phyloP scores from a whole-genome alignment of 1,140 invertebrate species.

The Anastrepha obliqua region DNA sequence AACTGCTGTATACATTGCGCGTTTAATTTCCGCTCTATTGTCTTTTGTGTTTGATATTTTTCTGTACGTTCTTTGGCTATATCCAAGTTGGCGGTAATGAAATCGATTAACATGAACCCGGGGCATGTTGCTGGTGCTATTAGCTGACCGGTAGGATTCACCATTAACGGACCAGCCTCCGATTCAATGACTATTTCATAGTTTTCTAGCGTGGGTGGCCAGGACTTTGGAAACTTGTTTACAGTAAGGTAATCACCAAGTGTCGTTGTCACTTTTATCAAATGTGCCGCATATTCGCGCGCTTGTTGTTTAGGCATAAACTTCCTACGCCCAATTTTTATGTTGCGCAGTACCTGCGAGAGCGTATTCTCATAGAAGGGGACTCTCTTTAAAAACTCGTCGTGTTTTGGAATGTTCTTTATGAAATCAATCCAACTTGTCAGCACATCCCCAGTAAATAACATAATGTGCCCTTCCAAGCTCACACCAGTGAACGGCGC shows the following conservation, averaged over 20 bases:
- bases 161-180: conserved; percentile 93
- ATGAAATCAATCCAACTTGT: conserved; percentile 93
- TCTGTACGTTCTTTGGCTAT: conserved; percentile 82
- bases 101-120: conserved; percentile 87
- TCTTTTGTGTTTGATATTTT: conserved; percentile 87
- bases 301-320: conserved; percentile 92
- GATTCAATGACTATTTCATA: conserved; percentile 94
- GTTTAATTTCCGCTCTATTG: conserved; percentile 83
- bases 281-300: conserved; percentile 86
- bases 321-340: conserved; percentile 90
- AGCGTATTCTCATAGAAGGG: conserved; percentile 89
- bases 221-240: conserved; percentile 81
- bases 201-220: conserved; percentile 82
- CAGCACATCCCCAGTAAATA: conserved; percentile 92
- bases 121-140: conserved; percentile 93
- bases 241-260: conserved; percentile 86
- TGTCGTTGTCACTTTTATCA: conserved; percentile 87
- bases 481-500: conserved; percentile 91
- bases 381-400: conserved; percentile 82
- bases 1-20: conserved; percentile 81
- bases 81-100: conserved; percentile 86
- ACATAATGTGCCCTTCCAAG: conserved; percentile 89
- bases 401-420: conserved; percentile 86
- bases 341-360: conserved; percentile 86
- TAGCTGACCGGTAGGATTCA: conserved; percentile 94